Evolutionary conservation across 2,113 vertebrate genomes (phyloP).

Genomic region (Saccopteryx bilineata): DNA sequence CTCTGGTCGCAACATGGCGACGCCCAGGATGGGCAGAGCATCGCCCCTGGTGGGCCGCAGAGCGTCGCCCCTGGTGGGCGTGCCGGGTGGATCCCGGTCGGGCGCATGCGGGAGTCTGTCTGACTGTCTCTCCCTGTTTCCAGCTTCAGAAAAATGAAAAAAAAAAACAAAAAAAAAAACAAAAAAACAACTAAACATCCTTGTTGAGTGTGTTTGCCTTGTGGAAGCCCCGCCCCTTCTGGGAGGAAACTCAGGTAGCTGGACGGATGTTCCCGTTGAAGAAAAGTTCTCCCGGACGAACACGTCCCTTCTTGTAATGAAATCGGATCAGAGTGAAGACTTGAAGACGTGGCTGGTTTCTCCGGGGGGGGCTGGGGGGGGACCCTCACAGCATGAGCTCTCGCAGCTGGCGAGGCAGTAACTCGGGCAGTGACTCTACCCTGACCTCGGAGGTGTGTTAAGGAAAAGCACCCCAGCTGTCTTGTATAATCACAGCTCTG

Average conservation of each 20-base stretch:
- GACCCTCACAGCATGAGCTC: too few relatives aligned
- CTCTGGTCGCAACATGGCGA: too few relatives aligned
- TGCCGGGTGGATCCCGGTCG: too few relatives aligned
- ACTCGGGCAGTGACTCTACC: not conserved
- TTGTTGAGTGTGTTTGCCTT: not conserved
- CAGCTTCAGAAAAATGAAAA: too few relatives aligned
- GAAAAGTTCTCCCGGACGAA: not conserved
- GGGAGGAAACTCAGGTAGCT: not conserved
- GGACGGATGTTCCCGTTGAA: not conserved
- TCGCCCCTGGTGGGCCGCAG: too few relatives aligned
- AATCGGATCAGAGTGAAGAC: constrained; percentile 33
- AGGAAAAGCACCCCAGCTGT: not conserved
- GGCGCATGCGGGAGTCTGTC: too few relatives aligned
- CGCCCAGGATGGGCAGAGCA: too few relatives aligned
- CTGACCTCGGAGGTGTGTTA: not conserved
- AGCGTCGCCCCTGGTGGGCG: too few relatives aligned
- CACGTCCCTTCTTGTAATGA: not conserved
- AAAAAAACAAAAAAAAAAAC: too few relatives aligned
- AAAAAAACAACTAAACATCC: not conserved
- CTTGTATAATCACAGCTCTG: not conserved
- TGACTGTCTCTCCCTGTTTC: too few relatives aligned
- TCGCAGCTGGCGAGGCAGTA: not conserved
- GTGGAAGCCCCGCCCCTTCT: not conserved
- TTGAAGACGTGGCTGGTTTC: not conserved
- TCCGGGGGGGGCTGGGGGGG: not conserved